These are phyloP conservation scores for Adrianichthys oophorus DNA, from an alignment of 2,797 vertebrate genomes.

Conservation along the genomic window DNA sequence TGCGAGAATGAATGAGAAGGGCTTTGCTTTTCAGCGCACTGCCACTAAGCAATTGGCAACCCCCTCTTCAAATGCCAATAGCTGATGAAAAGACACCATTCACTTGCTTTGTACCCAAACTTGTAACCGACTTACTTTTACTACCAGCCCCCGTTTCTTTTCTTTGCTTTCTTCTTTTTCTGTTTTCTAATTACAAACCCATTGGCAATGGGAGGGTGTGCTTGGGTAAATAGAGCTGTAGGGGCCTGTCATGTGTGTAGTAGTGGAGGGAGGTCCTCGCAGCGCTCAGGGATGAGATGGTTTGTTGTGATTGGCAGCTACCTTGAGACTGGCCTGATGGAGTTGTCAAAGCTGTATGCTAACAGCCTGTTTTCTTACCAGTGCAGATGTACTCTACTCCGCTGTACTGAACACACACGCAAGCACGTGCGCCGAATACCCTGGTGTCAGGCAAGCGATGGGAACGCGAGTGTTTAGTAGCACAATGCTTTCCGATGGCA, in stretches of 20 bases:
- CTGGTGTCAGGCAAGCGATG: constrained; percentile 52
- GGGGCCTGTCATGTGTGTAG: constrained; percentile 88
- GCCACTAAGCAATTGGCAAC: constrained; percentile 76
- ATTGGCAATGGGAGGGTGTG: constrained; percentile 85
- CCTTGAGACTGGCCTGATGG: constrained; percentile 98
- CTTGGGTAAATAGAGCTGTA: constrained; percentile 96
- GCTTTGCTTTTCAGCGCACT: constrained; percentile 85
- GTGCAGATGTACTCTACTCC: constrained; percentile 81
- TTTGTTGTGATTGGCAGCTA: constrained; percentile 98
- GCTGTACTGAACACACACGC: constrained; percentile 72
- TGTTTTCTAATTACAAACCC: constrained; percentile 88
- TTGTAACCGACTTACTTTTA: constrained; percentile 82
- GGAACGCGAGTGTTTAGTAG: constrained; percentile 71
- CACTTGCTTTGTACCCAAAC: constrained; percentile 83
- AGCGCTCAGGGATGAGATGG: constrained; percentile 91
- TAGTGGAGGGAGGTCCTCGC: constrained; percentile 86
- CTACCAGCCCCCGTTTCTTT: constrained; percentile 39
- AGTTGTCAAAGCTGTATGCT: constrained; percentile 92
- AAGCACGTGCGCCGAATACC: constrained; percentile 32
- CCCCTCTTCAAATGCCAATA: constrained; percentile 81
- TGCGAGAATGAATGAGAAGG: constrained; percentile 80
- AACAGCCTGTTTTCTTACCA: constrained; percentile 79
- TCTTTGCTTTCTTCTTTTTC: constrained; percentile 54
- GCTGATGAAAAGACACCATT: constrained; percentile 68
- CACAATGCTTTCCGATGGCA: constrained; percentile 59